Conservation (phyloP, 2,797 vertebrate species). For the Taeniopygia guttata region DNA sequence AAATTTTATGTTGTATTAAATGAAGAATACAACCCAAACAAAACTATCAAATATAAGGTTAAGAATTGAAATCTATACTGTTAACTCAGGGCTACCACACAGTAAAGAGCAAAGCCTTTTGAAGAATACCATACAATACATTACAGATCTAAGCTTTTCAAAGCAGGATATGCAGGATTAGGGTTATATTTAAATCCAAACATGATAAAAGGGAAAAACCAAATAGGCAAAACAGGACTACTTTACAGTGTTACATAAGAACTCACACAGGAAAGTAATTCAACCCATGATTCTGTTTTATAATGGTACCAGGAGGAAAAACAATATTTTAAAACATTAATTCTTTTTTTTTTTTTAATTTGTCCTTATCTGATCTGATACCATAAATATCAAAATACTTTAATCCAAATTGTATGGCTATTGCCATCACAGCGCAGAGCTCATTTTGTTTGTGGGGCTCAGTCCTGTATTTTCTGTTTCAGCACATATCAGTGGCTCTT, state of each 20-base stretch:
- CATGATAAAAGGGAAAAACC: not conserved
- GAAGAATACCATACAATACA: not conserved
- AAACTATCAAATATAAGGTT: not conserved
- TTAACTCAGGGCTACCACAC: not conserved
- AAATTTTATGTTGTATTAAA: not conserved
- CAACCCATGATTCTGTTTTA: not conserved
- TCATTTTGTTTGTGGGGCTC: not conserved
- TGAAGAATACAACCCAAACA: not conserved
- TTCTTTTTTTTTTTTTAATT: not conserved
- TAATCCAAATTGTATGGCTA: not conserved
- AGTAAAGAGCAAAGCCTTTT: not conserved
- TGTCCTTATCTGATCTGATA: not conserved
- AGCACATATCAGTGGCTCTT: not conserved
- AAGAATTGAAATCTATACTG: not conserved
- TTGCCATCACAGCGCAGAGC: not conserved
- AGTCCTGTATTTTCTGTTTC: not conserved
- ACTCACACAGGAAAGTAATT: not conserved
- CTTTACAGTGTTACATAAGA: constrained; percentile 23
- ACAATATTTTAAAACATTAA: not conserved
- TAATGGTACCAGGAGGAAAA: not conserved
- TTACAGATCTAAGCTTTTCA: constrained; percentile 30
- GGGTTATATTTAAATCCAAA: constrained; percentile 37
- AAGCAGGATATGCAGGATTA: constrained; percentile 55
- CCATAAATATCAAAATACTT: constrained; percentile 7
- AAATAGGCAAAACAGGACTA: not conserved